Conservation (phyloP, 2,113 vertebrate species). For the Serinus canaria region DNA sequence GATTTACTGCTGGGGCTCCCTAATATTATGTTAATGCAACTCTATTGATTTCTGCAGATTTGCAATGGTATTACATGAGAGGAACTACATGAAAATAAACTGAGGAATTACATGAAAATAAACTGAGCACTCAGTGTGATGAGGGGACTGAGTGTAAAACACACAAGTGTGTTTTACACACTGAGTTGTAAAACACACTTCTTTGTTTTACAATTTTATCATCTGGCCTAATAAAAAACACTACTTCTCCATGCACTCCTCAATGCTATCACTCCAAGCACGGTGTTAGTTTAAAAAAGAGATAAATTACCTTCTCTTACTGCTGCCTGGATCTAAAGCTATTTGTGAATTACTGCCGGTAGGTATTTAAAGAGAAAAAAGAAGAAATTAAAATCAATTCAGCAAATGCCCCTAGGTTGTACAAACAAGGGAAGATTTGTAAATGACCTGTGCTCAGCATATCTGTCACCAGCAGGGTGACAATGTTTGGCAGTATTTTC, state of each 20-base stretch:
- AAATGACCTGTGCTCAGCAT: not conserved
- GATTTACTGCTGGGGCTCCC: conserved; percentile 1
- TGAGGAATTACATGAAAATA: not conserved
- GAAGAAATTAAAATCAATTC: not conserved
- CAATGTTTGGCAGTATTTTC: not conserved
- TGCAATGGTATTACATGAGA: not conserved
- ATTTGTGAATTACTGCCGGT: not conserved
- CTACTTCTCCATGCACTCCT: not conserved
- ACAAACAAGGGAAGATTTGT: not conserved
- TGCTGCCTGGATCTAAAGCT: not conserved
- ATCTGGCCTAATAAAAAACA: not conserved
- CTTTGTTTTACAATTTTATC: not conserved
- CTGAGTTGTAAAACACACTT: not conserved
- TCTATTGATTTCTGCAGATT: conserved; percentile 39
- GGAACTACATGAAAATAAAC: not conserved
- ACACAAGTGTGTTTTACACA: too few relatives aligned
- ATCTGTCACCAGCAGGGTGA: not conserved
- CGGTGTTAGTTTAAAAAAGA: not conserved
- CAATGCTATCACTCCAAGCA: not conserved
- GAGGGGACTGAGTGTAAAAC: not conserved
- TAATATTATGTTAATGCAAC: conserved; percentile 4
- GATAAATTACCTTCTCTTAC: not conserved
- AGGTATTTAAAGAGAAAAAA: not conserved
- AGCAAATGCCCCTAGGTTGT: not conserved
- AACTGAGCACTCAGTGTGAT: not conserved